Conservation (phyloP, 2,113 vertebrate species). For the Pithys albifrons region DNA sequence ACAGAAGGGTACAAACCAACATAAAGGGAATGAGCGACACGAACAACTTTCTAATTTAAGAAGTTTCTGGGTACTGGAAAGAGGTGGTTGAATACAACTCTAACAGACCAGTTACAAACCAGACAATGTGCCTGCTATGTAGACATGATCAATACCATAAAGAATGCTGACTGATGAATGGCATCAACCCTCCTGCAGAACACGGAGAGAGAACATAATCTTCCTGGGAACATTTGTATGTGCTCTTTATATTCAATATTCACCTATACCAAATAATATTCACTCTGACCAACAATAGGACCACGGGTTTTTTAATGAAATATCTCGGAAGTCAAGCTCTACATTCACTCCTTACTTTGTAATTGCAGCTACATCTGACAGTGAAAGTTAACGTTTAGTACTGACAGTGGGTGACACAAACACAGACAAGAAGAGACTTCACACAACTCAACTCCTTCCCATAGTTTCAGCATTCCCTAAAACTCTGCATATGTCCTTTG, state of each 20-base stretch:
- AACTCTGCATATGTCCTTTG: neutral
- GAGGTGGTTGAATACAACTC: neutral
- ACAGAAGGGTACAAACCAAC: neutral
- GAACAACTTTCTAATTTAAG: neutral
- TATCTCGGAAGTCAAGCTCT: neutral
- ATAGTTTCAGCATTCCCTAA: neutral
- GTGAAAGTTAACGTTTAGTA: neutral
- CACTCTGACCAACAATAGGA: neutral
- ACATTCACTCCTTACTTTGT: neutral
- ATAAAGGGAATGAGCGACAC: neutral
- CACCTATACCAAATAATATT: neutral
- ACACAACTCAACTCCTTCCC: neutral
- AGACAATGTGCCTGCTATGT: neutral
- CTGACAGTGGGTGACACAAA: neutral
- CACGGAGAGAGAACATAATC: neutral
- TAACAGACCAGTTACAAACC: neutral
- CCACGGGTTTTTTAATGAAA: rapidly evolving
- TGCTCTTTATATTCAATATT: neutral
- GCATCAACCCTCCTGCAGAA: neutral
- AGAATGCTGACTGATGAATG: neutral
- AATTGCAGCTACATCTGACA: neutral
- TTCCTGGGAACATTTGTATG: neutral
- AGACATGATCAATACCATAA: neutral
- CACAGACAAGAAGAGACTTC: neutral
- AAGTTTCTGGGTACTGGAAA: neutral